These are phyloP conservation scores for Mormyrops attenuatus DNA, from an alignment of 2,797 vertebrate genomes.

Conservation along the genomic window DNA sequence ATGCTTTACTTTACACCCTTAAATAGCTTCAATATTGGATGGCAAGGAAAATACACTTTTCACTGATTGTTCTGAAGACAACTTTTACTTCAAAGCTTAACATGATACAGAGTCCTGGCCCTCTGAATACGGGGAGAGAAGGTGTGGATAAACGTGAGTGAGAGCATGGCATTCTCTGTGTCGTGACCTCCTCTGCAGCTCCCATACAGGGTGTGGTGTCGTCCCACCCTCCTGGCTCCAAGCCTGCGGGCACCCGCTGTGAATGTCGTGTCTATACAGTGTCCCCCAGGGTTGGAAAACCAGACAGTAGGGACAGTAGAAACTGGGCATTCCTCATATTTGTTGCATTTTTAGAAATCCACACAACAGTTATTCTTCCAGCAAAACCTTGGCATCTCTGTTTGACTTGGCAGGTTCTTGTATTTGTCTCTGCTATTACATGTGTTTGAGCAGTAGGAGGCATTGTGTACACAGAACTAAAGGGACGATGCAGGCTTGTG, in stretches of 20 bases:
- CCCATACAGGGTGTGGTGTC: background rate
- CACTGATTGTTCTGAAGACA: background rate
- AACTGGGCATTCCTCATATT: background rate
- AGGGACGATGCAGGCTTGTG: background rate
- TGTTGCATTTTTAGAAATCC: background rate
- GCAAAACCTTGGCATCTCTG: background rate
- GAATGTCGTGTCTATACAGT: background rate
- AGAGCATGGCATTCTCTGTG: background rate
- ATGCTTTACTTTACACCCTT: background rate
- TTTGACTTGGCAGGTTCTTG: background rate
- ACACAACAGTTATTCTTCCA: background rate
- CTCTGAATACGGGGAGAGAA: background rate
- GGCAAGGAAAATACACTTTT: background rate
- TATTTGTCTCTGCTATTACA: background rate
- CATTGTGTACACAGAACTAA: background rate
- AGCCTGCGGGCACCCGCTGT: background rate
- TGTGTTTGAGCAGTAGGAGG: background rate
- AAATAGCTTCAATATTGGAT: background rate
- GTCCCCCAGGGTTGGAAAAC: background rate
- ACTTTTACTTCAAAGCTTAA: background rate
- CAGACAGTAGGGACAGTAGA: background rate
- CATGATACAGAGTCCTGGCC: background rate
- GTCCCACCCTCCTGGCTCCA: background rate
- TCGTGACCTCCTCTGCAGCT: slow-evolving; percentile 1
- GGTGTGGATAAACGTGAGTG: background rate